Conservation (phyloP, 2,888 invertebrate genomes). For the Nymphalis c-album region DNA sequence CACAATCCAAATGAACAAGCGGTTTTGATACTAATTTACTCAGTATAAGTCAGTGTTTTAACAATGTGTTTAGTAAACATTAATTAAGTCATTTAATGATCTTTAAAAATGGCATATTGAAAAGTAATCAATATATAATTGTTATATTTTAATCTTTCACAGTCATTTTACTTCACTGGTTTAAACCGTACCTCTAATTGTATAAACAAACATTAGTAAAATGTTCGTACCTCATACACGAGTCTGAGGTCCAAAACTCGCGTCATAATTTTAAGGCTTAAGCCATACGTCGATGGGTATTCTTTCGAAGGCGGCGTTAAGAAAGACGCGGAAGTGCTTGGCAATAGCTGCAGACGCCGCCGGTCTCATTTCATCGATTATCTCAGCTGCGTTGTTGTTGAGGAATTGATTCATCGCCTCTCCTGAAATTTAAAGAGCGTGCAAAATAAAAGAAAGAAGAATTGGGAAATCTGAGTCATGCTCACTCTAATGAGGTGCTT, state of each 20-base stretch:
- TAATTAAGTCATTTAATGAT: no score
- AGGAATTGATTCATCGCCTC: conserved; percentile 92
- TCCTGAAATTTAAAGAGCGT: conserved; percentile 69
- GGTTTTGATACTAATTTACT: no score
- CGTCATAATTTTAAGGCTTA: conserved; percentile 54
- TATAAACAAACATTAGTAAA: conserved; percentile 13
- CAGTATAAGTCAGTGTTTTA: no score
- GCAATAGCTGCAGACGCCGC: conserved; percentile 87
- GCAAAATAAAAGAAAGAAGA: background rate
- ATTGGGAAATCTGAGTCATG: background rate
- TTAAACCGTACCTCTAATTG: background rate
- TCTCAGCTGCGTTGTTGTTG: conserved; percentile 89
- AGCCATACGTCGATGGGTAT: conserved; percentile 88
- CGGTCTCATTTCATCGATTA: conserved; percentile 91
- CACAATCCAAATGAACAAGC: no score
- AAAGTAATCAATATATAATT: no score
- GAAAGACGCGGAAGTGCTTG: conserved; percentile 86
- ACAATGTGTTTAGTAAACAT: no score
- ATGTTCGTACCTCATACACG: conserved; percentile 15
- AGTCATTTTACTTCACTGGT: conserved; percentile 1
- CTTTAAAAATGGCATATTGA: no score
- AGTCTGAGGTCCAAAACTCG: background rate
- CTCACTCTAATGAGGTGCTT: no score
- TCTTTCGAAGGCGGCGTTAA: conserved; percentile 87
- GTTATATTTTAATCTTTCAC: no score